Base-by-base conservation (phyloP, 2,113 vertebrate genomes). In the Sinocyclocheilus anophthalmus region DNA sequence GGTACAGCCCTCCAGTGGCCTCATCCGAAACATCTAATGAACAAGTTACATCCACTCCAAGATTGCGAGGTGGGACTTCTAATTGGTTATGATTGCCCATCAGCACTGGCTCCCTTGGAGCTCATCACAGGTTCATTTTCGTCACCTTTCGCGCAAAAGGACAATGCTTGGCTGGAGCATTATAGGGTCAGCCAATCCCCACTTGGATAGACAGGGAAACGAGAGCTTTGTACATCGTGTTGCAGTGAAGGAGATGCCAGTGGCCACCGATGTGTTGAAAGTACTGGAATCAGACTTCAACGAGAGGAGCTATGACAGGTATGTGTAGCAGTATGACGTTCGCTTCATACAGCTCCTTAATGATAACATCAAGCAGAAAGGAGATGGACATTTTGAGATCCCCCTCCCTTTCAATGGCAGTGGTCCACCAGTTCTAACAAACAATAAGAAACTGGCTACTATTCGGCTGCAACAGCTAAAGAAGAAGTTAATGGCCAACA, bases 401-500 rank as follows among this genome's bases (percentile, higher is more conserved):
- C 65, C 76, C 0, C 22, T 73, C 13, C 76, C 77, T 3, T 79
- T 79, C 24, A 79, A 61, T 10, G 18, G 55, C 16, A 16, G 76
- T 16, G 48, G 12, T 24, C 45, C 6, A 16, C 48, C 76, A 0
- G 4, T n/a, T 6, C 39, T 73, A 11, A 24, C 73, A 39, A 85
- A 85, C 24, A 88, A 88, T 30, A 88, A 83, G 45, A 86, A n/a
- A 26, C 63, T 88, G 59, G 87, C 84, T 18, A 83, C 45, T 30
- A 16, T 83, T 82, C 30, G 16, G 5, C 42, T 85, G 22, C 84
- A 88, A 26, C 20, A 69, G 16, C 48, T 85, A 5, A 77, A 86
- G 5, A 78, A 30, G 1, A 77, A 42, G 37, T 16, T 86, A 30
- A 81, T 61, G n/a, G 13, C 20, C 9, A 81, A 63, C 22, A 67